phyloP scores from a whole-genome alignment of 92 coral and sea anemone species.

The Epizoanthus illoricatus region DNA sequence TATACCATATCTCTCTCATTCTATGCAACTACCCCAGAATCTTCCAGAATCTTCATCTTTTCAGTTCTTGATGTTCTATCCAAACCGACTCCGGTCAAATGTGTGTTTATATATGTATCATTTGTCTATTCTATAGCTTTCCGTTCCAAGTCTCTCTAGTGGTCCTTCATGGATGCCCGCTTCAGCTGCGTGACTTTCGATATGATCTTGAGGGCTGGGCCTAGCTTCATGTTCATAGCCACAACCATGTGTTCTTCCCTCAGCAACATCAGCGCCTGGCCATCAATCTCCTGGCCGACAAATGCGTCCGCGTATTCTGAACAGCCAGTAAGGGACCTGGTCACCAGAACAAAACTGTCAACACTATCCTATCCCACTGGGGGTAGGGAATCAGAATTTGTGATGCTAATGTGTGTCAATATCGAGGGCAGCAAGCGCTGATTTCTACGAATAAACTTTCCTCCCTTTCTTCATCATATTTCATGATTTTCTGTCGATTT shows the following conservation, averaged over 20 bases:
- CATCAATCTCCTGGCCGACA: conserved; percentile 93
- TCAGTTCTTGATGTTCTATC: too few relatives aligned
- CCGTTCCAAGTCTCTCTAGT: not conserved
- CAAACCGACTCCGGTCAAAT: too few relatives aligned
- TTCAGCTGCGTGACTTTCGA: conserved; percentile 96
- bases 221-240: conserved; percentile 95
- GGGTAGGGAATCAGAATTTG: not conserved
- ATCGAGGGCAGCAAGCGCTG: too few relatives aligned
- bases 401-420: not conserved
- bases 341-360: not conserved
- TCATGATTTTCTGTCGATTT: too few relatives aligned
- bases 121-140: not conserved
- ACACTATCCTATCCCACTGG: too few relatives aligned
- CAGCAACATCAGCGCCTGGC: conserved; percentile 96
- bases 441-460: too few relatives aligned
- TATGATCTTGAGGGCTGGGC: conserved; percentile 97
- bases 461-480: too few relatives aligned
- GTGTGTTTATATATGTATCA: not conserved
- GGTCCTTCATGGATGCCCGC: conserved; percentile 81
- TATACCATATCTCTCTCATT: too few relatives aligned
- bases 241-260: conserved; percentile 98
- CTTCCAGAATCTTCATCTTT: too few relatives aligned
- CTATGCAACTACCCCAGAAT: too few relatives aligned
- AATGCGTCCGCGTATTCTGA: conserved; percentile 96
- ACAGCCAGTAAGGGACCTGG: conserved; percentile 84